Base-by-base conservation (phyloP, 2,797 vertebrate genomes). In the Epinephelus malabaricus region DNA sequence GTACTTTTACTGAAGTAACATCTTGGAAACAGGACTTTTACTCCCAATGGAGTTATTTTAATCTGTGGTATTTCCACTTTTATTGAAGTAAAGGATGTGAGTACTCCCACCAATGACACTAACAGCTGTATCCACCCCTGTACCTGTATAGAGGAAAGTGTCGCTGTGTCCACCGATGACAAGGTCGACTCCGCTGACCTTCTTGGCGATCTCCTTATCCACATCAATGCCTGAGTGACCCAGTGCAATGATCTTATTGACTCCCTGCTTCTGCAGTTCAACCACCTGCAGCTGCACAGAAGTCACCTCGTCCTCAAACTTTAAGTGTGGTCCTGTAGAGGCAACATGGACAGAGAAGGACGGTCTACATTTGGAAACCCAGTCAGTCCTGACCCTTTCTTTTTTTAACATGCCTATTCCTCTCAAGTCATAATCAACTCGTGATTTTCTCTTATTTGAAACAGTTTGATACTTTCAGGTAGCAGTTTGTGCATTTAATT, bases 101-200 rank as follows among this genome's bases (percentile, higher is more conserved):
- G 11, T 40, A 3, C 38, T 10, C 8, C 38, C 38, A 40, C 38
- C 38, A 40, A 10, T 40, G 38, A 11, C 38, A 40, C 11, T 10
- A 40, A 10, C 40, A 12, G 40, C 40, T 40, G 11, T 40, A 40
- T 40, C 0, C 2, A 40, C 11, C 9, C 9, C 0, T 76, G 11
- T 92, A 98, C 98, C 98, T 94, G 97, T 97, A 63, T 95, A 98
- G 46, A 99, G 96, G 93, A 99, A 99, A 0, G 98, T 99, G 93
- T 99, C 98, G 77, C 94, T 94, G 86, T 99, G 98, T 86, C 98
- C 98, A 17, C 98, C 98, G 6, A 99, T 92, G 30, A 99, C 97
- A 3, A 99, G 89, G 67, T 99, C 98, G 3, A 99, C 95, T 0
- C 97, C 97, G 27, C 78, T 93, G 54, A 99, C 97, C 77, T 91